Evolutionary conservation across 2,797 vertebrate species (phyloP).

Genomic region (Graptemys geographica): DNA sequence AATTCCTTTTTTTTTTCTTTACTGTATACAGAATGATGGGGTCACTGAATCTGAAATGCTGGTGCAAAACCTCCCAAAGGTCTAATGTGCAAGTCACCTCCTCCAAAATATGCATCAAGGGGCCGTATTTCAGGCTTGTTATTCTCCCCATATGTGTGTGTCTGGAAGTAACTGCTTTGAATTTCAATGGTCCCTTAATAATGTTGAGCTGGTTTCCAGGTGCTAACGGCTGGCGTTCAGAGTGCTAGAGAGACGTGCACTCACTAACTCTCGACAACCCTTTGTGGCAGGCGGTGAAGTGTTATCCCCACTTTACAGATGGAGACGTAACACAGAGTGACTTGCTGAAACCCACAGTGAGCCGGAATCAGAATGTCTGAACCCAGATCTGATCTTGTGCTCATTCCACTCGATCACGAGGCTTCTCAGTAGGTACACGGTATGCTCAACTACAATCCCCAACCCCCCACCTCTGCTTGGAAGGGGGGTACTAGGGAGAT

Average conservation of each 20-base stretch:
- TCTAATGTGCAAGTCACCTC: background rate
- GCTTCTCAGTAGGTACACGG: background rate
- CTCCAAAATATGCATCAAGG: fast-evolving
- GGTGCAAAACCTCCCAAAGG: background rate
- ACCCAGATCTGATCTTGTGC: background rate
- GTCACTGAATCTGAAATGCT: fast-evolving
- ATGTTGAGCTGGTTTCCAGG: background rate
- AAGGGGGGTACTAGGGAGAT: background rate
- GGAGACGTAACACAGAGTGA: background rate
- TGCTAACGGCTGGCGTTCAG: background rate
- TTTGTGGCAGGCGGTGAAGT: background rate
- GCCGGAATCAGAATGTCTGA: background rate
- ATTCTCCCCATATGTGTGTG: background rate
- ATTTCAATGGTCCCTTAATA: background rate
- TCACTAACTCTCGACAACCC: background rate
- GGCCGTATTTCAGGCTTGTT: background rate
- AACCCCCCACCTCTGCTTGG: background rate
- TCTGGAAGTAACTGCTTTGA: background rate
- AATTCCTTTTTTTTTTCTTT: no score
- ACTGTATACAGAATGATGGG: fast-evolving
- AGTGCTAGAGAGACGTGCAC: background rate
- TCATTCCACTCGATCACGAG: background rate
- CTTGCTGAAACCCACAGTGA: background rate
- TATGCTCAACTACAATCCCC: background rate
- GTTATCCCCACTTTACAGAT: background rate